Base-by-base conservation (phyloP, 2,888 invertebrate species). In the Heteromyza rotundicornis region DNA sequence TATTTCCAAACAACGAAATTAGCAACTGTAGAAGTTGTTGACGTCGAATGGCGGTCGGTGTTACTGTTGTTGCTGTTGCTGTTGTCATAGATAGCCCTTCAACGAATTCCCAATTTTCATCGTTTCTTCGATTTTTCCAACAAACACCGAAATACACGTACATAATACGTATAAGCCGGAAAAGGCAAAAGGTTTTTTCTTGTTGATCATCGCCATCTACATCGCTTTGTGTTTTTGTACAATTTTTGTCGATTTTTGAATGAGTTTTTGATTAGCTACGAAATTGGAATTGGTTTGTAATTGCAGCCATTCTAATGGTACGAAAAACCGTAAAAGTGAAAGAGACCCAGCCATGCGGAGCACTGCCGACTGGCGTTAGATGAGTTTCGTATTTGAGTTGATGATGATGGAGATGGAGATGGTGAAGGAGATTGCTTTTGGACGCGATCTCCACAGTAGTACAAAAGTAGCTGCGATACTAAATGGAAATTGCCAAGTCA, bases 291-390 rank as follows among this genome's bases (percentile, higher is more conserved):
- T 47, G 17, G 20, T 19, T 47, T 47, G 58, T 59, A 59, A 63
- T 63, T 59, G 62, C 56, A 51, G 32, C 49, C 59, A 62, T 62
- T 58, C 55, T 19, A 40, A 27, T 60, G 50, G 36, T 19, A 27
- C 27, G 10, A 27, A n/a, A 40, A 52, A 57, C 27, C 47, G 14
- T 47, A 47, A 47, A 47, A 47, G 20, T 47, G 47, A 19, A 47
- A 47, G 20, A 47, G 17, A 47, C 3, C 47, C 19, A 47, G 19
- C 47, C 51, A 16, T n/a, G n/a, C n/a, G n/a, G n/a, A n/a, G n/a
- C n/a, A 50, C 35, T 7, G 27, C 47, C 47, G n/a, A n/a, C n/a
- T n/a, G 59, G 57, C 63, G 62, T 65, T 64, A 64, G 65, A 65
- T 65, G 65, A 65, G 59, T 63, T 57, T 59, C 47, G 52, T 20